Evolutionary conservation across 2,797 vertebrate species (phyloP), one percentile per base, ranked within the genome.

Genomic region (Crypturellus tataupa): DNA sequence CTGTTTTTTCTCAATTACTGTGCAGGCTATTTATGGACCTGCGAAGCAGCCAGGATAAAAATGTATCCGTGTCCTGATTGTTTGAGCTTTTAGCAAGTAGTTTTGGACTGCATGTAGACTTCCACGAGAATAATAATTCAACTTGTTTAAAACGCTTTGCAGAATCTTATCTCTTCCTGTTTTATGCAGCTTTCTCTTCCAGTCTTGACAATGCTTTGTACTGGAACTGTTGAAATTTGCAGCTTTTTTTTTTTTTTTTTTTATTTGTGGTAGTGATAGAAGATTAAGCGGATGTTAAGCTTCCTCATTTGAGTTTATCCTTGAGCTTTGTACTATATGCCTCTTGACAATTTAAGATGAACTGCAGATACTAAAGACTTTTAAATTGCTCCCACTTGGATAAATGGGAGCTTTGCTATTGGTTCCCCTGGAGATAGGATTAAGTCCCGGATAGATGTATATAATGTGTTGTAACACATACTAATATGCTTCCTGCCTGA

Each of bases 11-110:
- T 84, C 67, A 80, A 12, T 87, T 69, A 46, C 72, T 40, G 31
- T 55, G 67, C 78, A 83, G 91, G 68, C 80, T 76, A 21, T 85
- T 88, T 70, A 65, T 3, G 31, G 24, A 58, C 42, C 72, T 59
- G 49, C 53, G 79, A 85, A 89, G 73, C 68, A 65, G 37, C 80
- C 53, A 83, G 40, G 9, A 47, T 46, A 55, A 85, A 85, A 64
- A 85, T 65, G 56, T 75, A 40, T 51, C 56, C 56, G 2, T 49
- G 37, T 58, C 16, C 35, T 72, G 72, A 84, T 46, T 91, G 59
- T 69, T 70, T 67, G 12, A 81, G 77, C 37, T 89, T 86, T 84
- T 83, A 79, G 55, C 56, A 93, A 85, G 71, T 91, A 81, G 78
- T 89, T 85, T 75, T 65, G 37, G 69, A 87, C 49, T 58, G 55